Evolutionary conservation across 2,113 vertebrate genomes (phyloP).

Genomic region (Ondatra zibethicus): DNA sequence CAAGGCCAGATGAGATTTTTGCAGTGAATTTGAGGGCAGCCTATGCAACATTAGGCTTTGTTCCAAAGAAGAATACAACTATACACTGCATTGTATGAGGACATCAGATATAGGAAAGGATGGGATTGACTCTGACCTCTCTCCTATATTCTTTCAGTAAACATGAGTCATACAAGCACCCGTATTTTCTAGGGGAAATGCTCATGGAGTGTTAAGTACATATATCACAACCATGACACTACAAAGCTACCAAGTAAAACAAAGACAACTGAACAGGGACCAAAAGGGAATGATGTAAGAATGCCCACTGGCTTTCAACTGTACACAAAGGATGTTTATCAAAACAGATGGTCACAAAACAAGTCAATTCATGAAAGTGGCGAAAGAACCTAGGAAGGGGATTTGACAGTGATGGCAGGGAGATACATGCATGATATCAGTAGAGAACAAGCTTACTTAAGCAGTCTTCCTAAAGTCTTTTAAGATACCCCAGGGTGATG

Average conservation of each 20-base stretch:
- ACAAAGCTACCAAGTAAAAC: not conserved
- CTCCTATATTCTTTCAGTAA: not conserved
- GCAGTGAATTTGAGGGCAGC: not conserved
- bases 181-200: not conserved
- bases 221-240: not conserved
- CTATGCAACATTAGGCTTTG: not conserved
- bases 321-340: not conserved
- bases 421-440: not conserved
- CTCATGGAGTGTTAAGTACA: not conserved
- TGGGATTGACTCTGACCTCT: not conserved
- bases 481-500: not conserved
- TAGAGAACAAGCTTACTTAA: not conserved
- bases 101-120: not conserved
- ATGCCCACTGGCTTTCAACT: not conserved
- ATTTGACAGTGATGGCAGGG: not conserved
- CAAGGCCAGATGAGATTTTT: not conserved
- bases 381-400: not conserved
- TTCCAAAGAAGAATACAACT: not conserved
- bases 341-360: not conserved
- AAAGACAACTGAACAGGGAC: not conserved
- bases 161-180: not conserved
- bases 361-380: not conserved
- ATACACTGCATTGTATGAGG: not conserved
- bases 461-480: slow-evolving; percentile 1
- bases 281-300: not conserved